Base-by-base conservation (phyloP, 2,113 vertebrate species). In the Paralichthys olivaceus region DNA sequence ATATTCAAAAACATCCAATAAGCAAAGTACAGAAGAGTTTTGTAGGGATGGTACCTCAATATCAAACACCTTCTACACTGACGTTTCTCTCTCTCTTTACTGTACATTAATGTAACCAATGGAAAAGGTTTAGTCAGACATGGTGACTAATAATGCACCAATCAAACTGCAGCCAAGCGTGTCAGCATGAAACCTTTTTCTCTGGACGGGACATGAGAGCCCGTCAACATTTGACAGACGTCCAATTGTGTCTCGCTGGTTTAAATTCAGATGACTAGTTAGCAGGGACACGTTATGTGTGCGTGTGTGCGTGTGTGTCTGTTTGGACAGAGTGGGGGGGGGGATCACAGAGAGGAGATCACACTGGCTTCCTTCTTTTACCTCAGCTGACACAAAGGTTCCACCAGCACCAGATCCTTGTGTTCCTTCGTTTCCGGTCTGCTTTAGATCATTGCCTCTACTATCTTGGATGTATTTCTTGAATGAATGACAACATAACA, bases 341-440 rank as follows among this genome's bases (percentile, higher is more conserved):
- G 37, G 58, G 94, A 90, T 94, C 93, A 95, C 89, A 92, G 90
- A 92, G 91, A 94, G 93, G 90, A 94, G 90, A 92, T 74, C 75
- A 83, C 73, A 90, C 55, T 78, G 89, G 89, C 90, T 92, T 91
- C 88, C 87, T 53, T 84, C 22, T 51, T 73, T 63, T 58, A 40
- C 14, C 68, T 73, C 12, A 11, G 51, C 32, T 75, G 70, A 51
- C 23, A 56, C n/a, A 25, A 47, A 72, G 14, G 4, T 49, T 32
- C 11, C 59, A 60, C 20, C 51, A 22, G 14, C 64, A 55, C 4
- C 12, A 64, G 4, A 28, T 56, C 34, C n/a, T 15, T 2, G 22
- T 37, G 47, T 45, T 49, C 59, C 17, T 61, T 64, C 34, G 13
- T 9, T 22, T 37, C 37, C 53, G 49, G 8, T 53, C 19, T 34